These are phyloP conservation scores for Bugula neritina DNA, from an alignment of 2,888 invertebrate species.

Conservation along the genomic window DNA sequence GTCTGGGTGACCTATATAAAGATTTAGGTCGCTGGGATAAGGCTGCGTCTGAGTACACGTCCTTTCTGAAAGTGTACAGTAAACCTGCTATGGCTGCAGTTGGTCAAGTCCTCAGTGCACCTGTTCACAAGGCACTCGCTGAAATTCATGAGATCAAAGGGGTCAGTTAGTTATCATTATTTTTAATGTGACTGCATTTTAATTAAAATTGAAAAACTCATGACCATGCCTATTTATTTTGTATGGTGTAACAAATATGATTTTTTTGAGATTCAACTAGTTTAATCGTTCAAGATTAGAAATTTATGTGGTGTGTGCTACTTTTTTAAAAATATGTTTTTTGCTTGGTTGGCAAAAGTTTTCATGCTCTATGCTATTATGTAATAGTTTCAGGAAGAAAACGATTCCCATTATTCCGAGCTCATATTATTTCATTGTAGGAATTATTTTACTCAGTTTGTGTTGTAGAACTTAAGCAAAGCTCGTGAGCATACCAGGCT, in stretches of 20 bases:
- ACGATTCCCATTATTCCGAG: too few species aligned
- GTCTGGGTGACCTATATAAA: constrained; percentile 11
- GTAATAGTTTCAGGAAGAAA: too few species aligned
- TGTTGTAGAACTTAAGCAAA: background rate
- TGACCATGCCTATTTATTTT: background rate
- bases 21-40: background rate
- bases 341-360: too few species aligned
- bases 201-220: background rate
- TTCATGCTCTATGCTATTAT: too few species aligned
- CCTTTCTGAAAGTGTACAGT: background rate
- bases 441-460: too few species aligned
- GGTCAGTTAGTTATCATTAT: background rate
- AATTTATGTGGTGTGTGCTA: too few species aligned
- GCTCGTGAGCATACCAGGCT: background rate
- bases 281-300: too few species aligned
- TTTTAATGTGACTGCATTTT: background rate
- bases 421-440: too few species aligned
- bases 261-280: too few species aligned
- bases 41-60: background rate
- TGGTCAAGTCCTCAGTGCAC: background rate
- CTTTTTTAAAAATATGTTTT: too few species aligned
- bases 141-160: background rate
- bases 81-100: too few species aligned
- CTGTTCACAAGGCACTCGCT: background rate
- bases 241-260: too few species aligned